A percentile compares a stretch with the other conserved stretches of the same genome.
These are phyloP conservation scores for Geotrupes spiniger DNA, from an alignment of 2,888 invertebrate species.

Conservation along the genomic window DNA sequence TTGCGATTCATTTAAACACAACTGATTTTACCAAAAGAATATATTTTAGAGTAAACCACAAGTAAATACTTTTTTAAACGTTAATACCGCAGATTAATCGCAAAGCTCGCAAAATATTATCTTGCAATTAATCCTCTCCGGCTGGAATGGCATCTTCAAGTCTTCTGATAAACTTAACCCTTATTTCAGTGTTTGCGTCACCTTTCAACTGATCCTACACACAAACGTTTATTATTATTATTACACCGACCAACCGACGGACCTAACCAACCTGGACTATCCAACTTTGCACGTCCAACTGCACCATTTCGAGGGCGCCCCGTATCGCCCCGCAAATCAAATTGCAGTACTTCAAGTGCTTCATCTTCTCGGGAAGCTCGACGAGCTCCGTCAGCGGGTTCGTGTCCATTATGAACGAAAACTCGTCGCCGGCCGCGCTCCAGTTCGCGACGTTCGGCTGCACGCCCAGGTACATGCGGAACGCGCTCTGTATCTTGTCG, in stretches of 20 bases:
- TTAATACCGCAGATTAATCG: no score
- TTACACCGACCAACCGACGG: no score
- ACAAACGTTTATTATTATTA: no score
- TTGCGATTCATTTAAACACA: no score
- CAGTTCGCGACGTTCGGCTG: conserved; percentile 92
- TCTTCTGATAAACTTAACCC: conserved; percentile 91
- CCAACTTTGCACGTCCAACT: conserved; percentile 92
- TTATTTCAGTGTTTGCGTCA: conserved; percentile 88
- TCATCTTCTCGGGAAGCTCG: conserved; percentile 83
- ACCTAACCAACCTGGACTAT: conserved; percentile 69
- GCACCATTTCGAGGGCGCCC: conserved; percentile 98
- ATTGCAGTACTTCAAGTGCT: conserved; percentile 85
- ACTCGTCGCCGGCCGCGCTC: conserved; percentile 93
- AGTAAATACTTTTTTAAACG: no score
- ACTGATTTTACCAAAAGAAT: no score
- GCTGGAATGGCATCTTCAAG: conserved; percentile 97
- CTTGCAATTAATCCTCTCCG: conserved; percentile 81
- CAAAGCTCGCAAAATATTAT: no score
- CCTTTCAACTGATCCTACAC: conserved; percentile 90
- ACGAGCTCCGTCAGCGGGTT: conserved; percentile 98
- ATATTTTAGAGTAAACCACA: no score
- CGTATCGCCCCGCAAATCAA: conserved; percentile 88
- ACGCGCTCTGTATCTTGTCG: conserved; percentile 85
- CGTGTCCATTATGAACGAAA: conserved; percentile 90
- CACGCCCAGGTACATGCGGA: conserved; percentile 84